Evolutionary conservation across 2,797 vertebrate species (phyloP).

Genomic region (Phoeniculus purpureus): DNA sequence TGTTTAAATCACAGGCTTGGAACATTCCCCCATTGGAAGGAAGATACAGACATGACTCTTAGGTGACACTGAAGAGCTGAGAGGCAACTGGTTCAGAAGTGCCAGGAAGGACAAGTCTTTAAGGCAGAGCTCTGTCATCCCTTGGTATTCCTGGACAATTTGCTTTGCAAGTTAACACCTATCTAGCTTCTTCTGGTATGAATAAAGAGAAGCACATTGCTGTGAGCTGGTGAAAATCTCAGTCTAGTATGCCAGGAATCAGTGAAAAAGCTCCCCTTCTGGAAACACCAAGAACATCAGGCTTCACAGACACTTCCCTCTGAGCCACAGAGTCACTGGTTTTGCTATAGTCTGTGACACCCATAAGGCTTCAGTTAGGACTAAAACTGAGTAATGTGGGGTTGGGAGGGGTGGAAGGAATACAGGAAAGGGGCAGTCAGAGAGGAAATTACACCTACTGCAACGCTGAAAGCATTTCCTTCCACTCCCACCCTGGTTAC

Average conservation of each 20-base stretch:
- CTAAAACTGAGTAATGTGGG: background rate
- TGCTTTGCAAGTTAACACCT: background rate
- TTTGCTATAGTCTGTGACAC: background rate
- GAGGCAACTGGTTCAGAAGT: background rate
- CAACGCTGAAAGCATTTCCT: background rate
- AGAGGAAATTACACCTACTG: background rate
- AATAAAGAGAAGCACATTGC: background rate
- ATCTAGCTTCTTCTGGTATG: background rate
- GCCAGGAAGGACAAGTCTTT: background rate
- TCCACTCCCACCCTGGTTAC: background rate
- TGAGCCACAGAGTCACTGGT: background rate
- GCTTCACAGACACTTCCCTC: background rate
- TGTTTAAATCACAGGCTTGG: background rate
- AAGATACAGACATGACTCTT: background rate
- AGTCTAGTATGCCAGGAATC: background rate
- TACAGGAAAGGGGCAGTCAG: background rate
- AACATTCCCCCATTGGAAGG: background rate
- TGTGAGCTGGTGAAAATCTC: background rate
- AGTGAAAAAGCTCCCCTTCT: background rate
- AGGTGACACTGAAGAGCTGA: background rate
- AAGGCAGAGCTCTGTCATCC: background rate
- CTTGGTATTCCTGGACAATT: background rate
- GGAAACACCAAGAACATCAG: background rate
- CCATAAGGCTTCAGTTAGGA: background rate
- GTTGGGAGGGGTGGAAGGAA: background rate